These are phyloP conservation scores for Eira barbara DNA, from an alignment of 2,113 vertebrate species.

Conservation along the genomic window DNA sequence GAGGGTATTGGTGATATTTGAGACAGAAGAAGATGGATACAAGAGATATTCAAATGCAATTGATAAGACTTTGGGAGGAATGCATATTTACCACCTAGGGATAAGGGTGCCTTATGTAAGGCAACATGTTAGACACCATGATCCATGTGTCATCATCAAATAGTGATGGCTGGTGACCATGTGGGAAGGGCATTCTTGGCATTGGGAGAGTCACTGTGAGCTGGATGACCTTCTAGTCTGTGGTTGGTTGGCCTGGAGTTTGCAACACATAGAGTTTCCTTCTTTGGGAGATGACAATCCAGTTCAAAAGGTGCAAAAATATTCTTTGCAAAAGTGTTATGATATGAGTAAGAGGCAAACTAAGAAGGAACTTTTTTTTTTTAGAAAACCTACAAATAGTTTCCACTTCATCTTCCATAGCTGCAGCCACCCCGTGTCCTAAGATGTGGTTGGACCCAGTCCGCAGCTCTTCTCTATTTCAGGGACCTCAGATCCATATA, in stretches of 20 bases:
- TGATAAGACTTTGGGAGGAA: neutral
- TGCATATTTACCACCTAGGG: neutral
- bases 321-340: neutral
- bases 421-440: no score
- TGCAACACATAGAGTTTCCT: neutral
- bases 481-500: neutral
- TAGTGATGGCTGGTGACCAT: neutral
- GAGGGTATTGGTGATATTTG: neutral
- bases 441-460: accelerated
- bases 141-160: neutral
- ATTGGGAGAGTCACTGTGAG: no score
- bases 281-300: neutral
- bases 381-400: neutral
- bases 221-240: neutral
- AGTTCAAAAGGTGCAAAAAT: neutral
- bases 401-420: neutral
- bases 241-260: neutral
- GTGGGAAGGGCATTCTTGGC: neutral
- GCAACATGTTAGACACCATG: neutral
- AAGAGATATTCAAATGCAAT: neutral
- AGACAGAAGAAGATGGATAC: neutral
- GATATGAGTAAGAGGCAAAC: neutral
- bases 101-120: neutral
- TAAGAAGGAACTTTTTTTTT: neutral
- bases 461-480: neutral